Conservation (phyloP, 2,797 vertebrate species). For the Borostomias antarcticus region DNA sequence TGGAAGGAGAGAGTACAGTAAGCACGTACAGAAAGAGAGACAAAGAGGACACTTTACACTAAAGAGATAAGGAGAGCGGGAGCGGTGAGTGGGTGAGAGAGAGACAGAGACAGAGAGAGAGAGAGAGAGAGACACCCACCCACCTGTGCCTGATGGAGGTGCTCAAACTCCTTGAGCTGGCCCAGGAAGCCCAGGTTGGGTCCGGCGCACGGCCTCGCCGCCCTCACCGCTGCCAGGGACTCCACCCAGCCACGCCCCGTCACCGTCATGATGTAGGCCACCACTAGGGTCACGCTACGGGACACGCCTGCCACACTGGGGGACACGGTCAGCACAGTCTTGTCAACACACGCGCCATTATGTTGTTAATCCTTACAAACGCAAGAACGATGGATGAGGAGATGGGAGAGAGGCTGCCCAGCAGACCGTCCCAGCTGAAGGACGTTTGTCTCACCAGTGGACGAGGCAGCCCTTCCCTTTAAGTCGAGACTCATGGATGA, state of each 20-base stretch:
- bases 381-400: neutral
- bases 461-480: conserved; percentile 88
- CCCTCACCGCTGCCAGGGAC: conserved; percentile 82
- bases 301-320: conserved; percentile 92
- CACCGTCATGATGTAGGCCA: conserved; percentile 94
- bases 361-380: neutral
- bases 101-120: neutral
- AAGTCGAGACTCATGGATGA: conserved; percentile 90
- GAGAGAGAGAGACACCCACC: neutral
- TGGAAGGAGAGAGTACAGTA: conserved; percentile 53
- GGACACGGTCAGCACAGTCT: no score
- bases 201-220: conserved; percentile 85
- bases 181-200: conserved; percentile 92
- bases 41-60: neutral
- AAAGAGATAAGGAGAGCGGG: neutral
- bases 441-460: conserved; percentile 81
- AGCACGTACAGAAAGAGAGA: no score
- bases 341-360: neutral
- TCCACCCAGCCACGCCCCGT: conserved; percentile 91
- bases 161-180: conserved; percentile 91
- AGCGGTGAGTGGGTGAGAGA: neutral
- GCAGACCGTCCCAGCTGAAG: neutral
- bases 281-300: conserved; percentile 90
- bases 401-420: neutral
- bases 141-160: conserved; percentile 82